phyloP scores from a whole-genome alignment of 2,888 invertebrate species.

The Bimastos eiseni region DNA sequence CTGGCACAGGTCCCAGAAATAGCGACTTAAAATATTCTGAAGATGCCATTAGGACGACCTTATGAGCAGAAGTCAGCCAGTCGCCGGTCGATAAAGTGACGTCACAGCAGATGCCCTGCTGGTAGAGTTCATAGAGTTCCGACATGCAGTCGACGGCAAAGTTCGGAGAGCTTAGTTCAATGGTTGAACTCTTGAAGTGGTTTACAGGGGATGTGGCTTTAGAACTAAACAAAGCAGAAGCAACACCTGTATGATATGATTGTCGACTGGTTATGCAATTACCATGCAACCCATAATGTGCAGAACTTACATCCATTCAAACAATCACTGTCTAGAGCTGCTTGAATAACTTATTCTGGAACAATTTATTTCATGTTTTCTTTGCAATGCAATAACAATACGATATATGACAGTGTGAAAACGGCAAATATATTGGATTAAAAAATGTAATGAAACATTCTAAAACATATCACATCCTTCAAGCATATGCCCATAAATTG shows the following conservation, averaged over 20 bases:
- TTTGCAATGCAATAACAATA: not conserved
- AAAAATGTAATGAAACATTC: not conserved
- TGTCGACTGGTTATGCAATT: not conserved
- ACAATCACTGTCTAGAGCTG: too few species aligned
- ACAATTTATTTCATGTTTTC: not conserved
- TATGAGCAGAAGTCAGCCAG: conserved; percentile 21
- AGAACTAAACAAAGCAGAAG: not conserved
- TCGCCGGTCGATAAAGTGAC: not conserved
- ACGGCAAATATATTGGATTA: too few species aligned
- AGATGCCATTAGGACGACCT: conserved; percentile 30
- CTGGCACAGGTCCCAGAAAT: not conserved
- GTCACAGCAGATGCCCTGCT: conserved; percentile 23
- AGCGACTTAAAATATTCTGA: conserved; percentile 30
- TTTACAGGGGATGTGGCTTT: not conserved
- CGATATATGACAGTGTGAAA: not conserved
- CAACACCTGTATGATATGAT: not conserved
- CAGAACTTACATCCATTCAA: not conserved
- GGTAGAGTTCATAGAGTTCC: conserved; percentile 8
- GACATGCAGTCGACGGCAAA: conserved; percentile 17
- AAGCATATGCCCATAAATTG: not conserved
- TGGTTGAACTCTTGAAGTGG: not conserved
- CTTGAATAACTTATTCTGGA: not conserved
- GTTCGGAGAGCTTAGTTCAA: not conserved
- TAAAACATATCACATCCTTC: not conserved
- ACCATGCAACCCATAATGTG: not conserved